These are phyloP conservation scores for Ferdinandea cuprea DNA, from an alignment of 2,888 invertebrate genomes.

Conservation along the genomic window DNA sequence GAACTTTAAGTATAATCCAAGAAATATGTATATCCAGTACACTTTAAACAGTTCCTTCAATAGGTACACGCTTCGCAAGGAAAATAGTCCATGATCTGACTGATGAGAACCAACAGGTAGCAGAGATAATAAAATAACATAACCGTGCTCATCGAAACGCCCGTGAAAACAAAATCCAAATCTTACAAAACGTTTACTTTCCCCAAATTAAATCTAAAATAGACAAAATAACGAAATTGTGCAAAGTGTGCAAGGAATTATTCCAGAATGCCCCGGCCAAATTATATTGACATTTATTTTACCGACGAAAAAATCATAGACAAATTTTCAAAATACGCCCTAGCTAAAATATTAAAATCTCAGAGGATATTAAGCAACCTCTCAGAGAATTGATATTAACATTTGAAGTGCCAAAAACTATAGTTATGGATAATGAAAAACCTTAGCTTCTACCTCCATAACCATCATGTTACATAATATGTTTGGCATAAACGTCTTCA, in stretches of 20 bases:
- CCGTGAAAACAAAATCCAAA: constrained; percentile 14
- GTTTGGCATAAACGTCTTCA: no score
- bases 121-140: constrained; percentile 15
- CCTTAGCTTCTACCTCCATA: no score
- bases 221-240: neutral
- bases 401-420: no score
- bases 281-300: constrained; percentile 6
- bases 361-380: no score
- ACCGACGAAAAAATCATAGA: constrained; percentile 2
- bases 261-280: constrained; percentile 7
- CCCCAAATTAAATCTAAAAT: constrained; percentile 5
- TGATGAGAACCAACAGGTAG: constrained; percentile 3
- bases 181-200: neutral
- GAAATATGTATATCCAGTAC: neutral
- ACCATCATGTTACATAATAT: no score
- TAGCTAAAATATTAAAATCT: no score
- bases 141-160: constrained; percentile 28
- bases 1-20: neutral
- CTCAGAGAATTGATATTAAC: no score
- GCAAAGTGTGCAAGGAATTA: constrained; percentile 9
- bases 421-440: no score
- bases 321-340: no score
- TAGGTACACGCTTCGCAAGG: neutral
- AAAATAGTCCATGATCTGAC: constrained; percentile 11
- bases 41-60: neutral